Evolutionary conservation across 2,888 invertebrate species (phyloP).

Genomic region (Andrena flavipes): DNA sequence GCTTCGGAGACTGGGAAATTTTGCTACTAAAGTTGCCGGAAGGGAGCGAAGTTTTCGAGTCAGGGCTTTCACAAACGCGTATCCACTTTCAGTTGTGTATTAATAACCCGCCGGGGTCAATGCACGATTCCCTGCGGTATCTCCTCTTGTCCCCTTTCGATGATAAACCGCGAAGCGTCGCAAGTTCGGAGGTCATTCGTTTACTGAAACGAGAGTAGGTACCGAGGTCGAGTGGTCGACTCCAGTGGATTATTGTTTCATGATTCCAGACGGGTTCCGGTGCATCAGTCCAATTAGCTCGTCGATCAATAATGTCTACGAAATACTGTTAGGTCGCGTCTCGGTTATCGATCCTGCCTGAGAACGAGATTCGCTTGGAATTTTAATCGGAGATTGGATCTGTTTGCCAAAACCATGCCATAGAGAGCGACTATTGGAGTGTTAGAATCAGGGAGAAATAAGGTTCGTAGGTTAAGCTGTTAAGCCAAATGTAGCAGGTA

Average conservation of each 20-base stretch:
- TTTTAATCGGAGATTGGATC: too few species aligned
- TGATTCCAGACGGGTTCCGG: not conserved
- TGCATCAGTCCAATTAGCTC: conserved; percentile 15
- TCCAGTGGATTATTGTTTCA: conserved; percentile 13
- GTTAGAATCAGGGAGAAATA: not conserved
- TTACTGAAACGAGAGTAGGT: conserved; percentile 14
- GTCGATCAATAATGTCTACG: conserved; percentile 28
- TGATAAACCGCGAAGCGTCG: conserved; percentile 32
- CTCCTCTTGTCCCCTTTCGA: conserved; percentile 12
- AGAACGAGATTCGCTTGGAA: too few species aligned
- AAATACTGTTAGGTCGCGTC: not conserved
- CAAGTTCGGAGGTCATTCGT: conserved; percentile 25
- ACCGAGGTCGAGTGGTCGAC: not conserved
- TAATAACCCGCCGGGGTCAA: too few species aligned
- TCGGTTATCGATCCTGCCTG: not conserved
- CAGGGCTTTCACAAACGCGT: too few species aligned
- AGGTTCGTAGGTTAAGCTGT: not conserved
- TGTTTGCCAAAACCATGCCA: too few species aligned
- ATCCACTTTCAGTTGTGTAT: too few species aligned
- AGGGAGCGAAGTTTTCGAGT: too few species aligned
- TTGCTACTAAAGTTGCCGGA: too few species aligned
- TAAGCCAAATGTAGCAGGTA: conserved; percentile 37
- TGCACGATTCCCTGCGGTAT: conserved; percentile 7
- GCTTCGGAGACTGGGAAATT: not conserved
- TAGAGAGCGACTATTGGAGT: not conserved